Evolutionary conservation across 2,888 invertebrate species (phyloP).

Genomic region (Leistus spinibarbis): DNA sequence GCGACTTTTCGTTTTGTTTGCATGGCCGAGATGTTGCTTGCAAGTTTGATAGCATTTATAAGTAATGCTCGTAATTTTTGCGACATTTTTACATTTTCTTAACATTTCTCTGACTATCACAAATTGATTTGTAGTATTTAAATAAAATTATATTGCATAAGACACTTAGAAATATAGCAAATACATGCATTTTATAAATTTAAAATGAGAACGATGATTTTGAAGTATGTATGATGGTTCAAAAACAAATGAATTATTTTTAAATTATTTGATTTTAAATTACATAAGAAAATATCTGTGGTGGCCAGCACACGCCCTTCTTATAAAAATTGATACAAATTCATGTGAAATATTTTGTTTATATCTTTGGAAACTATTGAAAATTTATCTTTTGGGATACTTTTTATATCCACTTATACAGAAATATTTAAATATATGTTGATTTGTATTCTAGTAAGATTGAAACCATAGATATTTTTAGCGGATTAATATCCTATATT

Average conservation of each 20-base stretch:
- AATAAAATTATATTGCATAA: background rate
- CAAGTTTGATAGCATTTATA: background rate
- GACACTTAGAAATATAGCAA: background rate
- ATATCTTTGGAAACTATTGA: too few species aligned
- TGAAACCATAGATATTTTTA: too few species aligned
- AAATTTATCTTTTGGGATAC: too few species aligned
- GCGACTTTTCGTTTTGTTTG: background rate
- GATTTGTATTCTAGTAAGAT: too few species aligned
- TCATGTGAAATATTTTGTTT: too few species aligned
- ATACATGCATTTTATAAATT: background rate
- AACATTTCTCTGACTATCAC: background rate
- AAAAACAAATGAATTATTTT: slow-evolving; percentile 40
- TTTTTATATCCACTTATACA: too few species aligned
- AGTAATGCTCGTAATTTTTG: background rate
- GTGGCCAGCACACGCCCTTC: too few species aligned
- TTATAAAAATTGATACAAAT: too few species aligned
- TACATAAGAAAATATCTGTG: too few species aligned
- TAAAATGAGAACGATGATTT: background rate
- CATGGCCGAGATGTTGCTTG: background rate
- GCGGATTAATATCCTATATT: too few species aligned
- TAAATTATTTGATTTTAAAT: too few species aligned
- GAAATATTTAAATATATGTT: too few species aligned
- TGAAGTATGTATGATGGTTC: background rate
- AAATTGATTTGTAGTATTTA: background rate
- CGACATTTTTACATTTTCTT: background rate